A percentile compares a stretch with the other conserved stretches of the same genome.
These are phyloP conservation scores for Stichodactyla mertensii DNA, from an alignment of 64 coral and sea anemone genomes.

Conservation along the genomic window DNA sequence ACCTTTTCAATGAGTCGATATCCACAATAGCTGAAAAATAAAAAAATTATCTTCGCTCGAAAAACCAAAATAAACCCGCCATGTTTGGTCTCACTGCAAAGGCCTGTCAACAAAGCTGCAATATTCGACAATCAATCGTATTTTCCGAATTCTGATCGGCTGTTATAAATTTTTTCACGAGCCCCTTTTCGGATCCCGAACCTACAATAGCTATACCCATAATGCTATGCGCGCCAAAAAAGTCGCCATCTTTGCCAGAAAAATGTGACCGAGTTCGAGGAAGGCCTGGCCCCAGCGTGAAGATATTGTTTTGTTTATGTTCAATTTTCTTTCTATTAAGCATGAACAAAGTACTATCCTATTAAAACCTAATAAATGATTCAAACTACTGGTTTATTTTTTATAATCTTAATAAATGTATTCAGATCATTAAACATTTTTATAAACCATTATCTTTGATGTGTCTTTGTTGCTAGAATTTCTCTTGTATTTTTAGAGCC, in stretches of 20 bases:
- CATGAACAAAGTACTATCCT: no score
- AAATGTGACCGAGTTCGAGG: neutral
- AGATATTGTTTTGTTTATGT: no score
- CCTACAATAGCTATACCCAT: neutral
- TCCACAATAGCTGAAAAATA: no score
- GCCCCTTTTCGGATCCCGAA: neutral
- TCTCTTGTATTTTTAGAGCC: no score
- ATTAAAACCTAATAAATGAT: no score
- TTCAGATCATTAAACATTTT: no score
- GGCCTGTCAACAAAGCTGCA: slow-evolving; percentile 1
- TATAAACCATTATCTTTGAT: no score
- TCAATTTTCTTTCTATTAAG: no score
- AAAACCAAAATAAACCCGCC: slow-evolving; percentile 1
- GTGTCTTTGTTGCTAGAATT: no score
- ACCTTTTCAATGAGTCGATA: no score
- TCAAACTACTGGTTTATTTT: no score
- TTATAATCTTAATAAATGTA: no score
- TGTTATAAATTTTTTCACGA: slow-evolving; percentile 1
- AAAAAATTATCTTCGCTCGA: slow-evolving; percentile 1
- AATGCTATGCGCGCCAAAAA: neutral
- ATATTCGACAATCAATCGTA: neutral
- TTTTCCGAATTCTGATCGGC: slow-evolving; percentile 2
- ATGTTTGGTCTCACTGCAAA: slow-evolving; percentile 11
- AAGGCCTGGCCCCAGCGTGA: neutral
- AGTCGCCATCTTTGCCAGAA: neutral